Conservation (phyloP, 2,888 invertebrate species). For the Myopa testacea region DNA sequence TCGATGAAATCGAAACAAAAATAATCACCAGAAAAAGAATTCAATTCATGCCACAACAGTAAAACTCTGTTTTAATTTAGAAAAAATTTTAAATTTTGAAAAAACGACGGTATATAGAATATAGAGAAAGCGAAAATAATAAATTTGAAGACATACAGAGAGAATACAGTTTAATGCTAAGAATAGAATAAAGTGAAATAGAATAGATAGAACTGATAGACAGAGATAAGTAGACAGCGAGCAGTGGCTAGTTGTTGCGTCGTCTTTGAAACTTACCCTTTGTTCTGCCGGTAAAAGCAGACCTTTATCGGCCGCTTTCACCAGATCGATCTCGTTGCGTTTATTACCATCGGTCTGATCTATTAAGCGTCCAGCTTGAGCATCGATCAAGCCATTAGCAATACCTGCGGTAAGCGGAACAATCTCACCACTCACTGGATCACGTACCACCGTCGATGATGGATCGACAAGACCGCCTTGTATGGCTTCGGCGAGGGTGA, state of each 20-base stretch:
- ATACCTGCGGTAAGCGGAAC: conserved; percentile 82
- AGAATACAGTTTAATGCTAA: conserved; percentile 32
- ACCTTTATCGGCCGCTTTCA: conserved; percentile 88
- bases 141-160: conserved; percentile 23
- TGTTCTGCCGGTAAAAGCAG: conserved; percentile 91
- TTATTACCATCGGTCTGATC: conserved; percentile 67
- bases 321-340: conserved; percentile 74
- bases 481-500: conserved; percentile 83
- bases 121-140: conserved; percentile 17
- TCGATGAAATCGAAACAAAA: conserved; percentile 1
- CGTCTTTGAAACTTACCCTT: conserved; percentile 79
- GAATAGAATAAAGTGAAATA: conserved; percentile 28
- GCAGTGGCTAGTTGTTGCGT: conserved; percentile 47
- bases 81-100: conserved; percentile 32
- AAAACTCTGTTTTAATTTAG: conserved; percentile 22
- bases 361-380: conserved; percentile 78
- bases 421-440: conserved; percentile 77
- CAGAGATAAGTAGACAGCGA: conserved; percentile 30
- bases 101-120: conserved; percentile 8
- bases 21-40: conserved; percentile 27
- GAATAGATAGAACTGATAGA: conserved; percentile 38
- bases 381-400: conserved; percentile 79
- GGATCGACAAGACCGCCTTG: conserved; percentile 83
- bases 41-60: conserved; percentile 46
- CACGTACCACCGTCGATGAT: conserved; percentile 86